Evolutionary conservation across 2,113 vertebrate genomes (phyloP), one percentile per base, ranked within the genome.

Genomic region (Holacanthus passer): DNA sequence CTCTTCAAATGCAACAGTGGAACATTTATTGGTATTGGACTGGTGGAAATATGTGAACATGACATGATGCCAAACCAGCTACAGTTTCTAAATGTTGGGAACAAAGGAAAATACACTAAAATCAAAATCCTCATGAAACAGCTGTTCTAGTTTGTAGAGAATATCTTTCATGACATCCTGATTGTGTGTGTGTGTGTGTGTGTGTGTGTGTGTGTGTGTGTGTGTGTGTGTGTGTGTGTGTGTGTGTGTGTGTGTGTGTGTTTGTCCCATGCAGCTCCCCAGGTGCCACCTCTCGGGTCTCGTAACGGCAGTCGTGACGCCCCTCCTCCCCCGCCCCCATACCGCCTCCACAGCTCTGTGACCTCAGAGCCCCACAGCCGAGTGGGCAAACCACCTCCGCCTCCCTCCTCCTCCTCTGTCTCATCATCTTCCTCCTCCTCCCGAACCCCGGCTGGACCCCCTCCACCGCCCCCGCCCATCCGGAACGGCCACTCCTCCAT

Each of bases 401-500:
- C 92, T 0, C 95, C 95, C 0, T 86, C 96, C 94, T 2, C 96
- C 92, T 86, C 85, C 55, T 89, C 83, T 90, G 2, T 95, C 93
- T 1, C 96, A 88, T 2, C 96, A 91, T 1, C 96, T 92, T 0
- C 96, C 92, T 0, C 96, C 71, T 79, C 95, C 68, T 95, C 96
- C 70, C 93, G 96, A 79, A 97, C 96, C 0, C 96, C 97, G 0
- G 96, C 95, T 0, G 97, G 96, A 79, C 97, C 97, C 0, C 96
- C 96, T 5, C 97, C 97, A 0, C 97, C 97, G 0, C 98, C 97
- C 0, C 98, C 97, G 0, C 98, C 98, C 0, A 45, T 98, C 83
- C 95, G 98, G 41, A 99, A 99, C 1, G 98, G 97, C 77, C 97
- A 99, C 93, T 93, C 96, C 89, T 92, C 94, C 0, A 87, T 94